Conservation (phyloP, 2,113 vertebrate genomes). For the Poecilia latipinna region DNA sequence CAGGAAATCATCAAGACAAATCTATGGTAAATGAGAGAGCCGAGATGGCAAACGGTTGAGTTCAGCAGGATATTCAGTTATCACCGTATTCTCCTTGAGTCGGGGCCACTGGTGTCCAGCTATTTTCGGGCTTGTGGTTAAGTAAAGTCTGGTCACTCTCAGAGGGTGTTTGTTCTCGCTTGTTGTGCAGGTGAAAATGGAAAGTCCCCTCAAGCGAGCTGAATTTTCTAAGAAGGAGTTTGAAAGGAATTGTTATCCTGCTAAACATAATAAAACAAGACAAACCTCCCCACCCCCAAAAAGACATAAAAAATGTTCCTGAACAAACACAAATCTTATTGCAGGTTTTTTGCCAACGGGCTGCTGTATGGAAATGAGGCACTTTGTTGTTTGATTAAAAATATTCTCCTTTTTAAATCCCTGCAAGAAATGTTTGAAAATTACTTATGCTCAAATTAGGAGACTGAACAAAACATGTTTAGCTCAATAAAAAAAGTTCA, state of each 20-base stretch:
- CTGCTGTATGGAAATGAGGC: conserved; percentile 63
- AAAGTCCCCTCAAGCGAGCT: conserved; percentile 52
- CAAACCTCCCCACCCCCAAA: conserved; percentile 6
- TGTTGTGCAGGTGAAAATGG: conserved; percentile 59
- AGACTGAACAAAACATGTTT: conserved; percentile 47
- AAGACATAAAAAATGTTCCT: conserved; percentile 37
- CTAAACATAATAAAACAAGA: conserved; percentile 43
- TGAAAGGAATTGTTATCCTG: conserved; percentile 56
- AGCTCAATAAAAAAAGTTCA: conserved; percentile 21
- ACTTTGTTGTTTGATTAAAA: conserved; percentile 76
- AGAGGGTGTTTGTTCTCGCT: conserved; percentile 39
- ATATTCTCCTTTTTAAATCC: conserved; percentile 43
- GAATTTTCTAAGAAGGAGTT: conserved; percentile 29
- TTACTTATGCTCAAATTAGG: conserved; percentile 58
- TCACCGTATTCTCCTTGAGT: conserved; percentile 62
- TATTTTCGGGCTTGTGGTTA: conserved; percentile 54
- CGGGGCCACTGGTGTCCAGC: conserved; percentile 42
- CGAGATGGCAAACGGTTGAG: conserved; percentile 59
- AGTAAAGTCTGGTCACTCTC: conserved; percentile 53
- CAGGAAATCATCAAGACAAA: conserved; percentile 77
- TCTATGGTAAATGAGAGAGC: conserved; percentile 73
- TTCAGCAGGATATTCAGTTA: conserved; percentile 71
- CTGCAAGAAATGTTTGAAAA: conserved; percentile 58
- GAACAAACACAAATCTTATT: conserved; percentile 60
- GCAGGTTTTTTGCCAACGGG: conserved; percentile 56